Percentiles rank a stretch among this genome's conserved stretches.
phyloP scores from a whole-genome alignment of 2,797 vertebrate species.

The Trachops cirrhosus region DNA sequence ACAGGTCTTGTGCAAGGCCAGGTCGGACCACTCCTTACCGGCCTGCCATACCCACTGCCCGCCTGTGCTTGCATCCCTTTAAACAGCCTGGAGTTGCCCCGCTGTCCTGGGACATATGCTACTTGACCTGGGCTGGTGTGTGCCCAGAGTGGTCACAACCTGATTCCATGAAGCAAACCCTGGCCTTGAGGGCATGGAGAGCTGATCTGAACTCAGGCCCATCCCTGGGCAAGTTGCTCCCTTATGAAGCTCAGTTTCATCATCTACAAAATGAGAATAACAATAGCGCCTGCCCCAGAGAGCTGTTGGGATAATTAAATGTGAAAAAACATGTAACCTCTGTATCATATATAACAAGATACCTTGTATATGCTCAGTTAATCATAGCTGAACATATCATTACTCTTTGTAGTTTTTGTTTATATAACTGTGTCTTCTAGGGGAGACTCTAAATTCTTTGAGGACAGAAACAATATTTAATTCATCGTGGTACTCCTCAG shows the following conservation, averaged over 20 bases:
- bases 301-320: not conserved
- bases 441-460: not conserved
- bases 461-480: not conserved
- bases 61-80: not conserved
- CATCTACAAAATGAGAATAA: not conserved
- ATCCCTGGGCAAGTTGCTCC: not conserved
- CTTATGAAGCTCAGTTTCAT: not conserved
- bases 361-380: not conserved
- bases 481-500: not conserved
- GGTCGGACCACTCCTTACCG: not conserved
- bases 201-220: not conserved
- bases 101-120: rapidly evolving
- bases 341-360: not conserved
- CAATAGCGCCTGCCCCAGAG: not conserved
- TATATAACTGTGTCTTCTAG: not conserved
- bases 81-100: not conserved
- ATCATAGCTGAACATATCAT: not conserved
- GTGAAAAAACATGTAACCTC: not conserved
- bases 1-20: not conserved
- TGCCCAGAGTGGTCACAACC: not conserved
- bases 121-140: not conserved
- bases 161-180: not conserved
- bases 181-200: not conserved
- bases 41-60: not conserved
- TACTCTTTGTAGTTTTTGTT: not conserved